These are phyloP conservation scores for Steinernema khuongi DNA, from an alignment of 1,140 invertebrate genomes.

Conservation along the genomic window DNA sequence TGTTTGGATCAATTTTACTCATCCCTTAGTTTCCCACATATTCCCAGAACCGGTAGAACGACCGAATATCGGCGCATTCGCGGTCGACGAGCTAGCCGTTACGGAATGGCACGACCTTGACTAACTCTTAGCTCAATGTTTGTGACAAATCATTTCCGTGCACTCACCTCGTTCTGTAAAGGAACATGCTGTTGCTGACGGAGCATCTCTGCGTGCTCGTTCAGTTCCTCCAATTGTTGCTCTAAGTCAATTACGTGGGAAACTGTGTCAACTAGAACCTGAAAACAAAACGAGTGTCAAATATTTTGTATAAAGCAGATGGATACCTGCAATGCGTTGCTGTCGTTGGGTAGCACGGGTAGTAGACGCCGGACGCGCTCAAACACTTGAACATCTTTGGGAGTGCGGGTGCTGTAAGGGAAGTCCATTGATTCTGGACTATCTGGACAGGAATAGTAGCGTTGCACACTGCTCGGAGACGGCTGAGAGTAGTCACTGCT, in stretches of 20 bases:
- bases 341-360: conserved; percentile 2
- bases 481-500: conserved; percentile 5
- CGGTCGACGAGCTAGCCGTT: background rate
- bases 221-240: background rate
- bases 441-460: background rate
- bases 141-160: background rate
- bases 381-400: background rate
- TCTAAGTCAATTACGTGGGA: background rate
- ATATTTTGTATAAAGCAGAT: background rate
- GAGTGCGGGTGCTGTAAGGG: background rate
- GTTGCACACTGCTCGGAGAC: background rate
- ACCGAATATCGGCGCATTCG: background rate
- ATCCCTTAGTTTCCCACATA: background rate
- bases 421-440: background rate
- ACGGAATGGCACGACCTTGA: conserved; percentile 12
- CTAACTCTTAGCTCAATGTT: background rate
- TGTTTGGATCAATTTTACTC: background rate
- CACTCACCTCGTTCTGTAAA: background rate
- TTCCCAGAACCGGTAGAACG: background rate
- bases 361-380: background rate
- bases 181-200: background rate
- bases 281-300: background rate
- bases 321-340: background rate
- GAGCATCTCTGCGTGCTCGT: conserved; percentile 2
- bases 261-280: background rate